phyloP scores from a whole-genome alignment of 2,113 vertebrate species.

The Halcyon malimbica region DNA sequence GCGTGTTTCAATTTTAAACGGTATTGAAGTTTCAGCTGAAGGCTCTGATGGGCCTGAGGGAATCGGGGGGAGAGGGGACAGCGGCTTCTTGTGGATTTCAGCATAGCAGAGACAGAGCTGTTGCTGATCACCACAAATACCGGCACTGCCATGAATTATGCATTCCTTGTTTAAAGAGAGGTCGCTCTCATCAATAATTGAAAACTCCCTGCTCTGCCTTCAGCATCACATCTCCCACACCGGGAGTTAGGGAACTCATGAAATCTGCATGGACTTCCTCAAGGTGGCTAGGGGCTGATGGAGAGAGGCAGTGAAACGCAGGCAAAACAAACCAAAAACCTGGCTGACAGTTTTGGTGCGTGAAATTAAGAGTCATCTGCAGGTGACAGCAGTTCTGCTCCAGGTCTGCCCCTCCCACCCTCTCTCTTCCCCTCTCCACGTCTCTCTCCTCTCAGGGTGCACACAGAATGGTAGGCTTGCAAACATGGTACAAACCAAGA shows the following conservation, averaged over 20 bases:
- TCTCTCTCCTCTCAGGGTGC: not conserved
- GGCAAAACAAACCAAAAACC: not conserved
- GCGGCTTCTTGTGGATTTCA: constrained; percentile 27
- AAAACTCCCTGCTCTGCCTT: constrained; percentile 67
- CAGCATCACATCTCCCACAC: constrained; percentile 53
- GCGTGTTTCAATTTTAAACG: not conserved
- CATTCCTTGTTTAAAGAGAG: constrained; percentile 73
- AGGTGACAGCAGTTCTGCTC: not conserved
- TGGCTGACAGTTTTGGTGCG: not conserved
- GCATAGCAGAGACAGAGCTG: constrained; percentile 23
- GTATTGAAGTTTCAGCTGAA: not conserved
- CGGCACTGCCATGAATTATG: constrained; percentile 67
- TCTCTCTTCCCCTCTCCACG: not conserved
- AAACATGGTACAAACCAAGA: not conserved
- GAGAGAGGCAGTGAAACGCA: not conserved
- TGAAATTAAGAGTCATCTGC: not conserved
- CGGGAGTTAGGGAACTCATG: constrained; percentile 42
- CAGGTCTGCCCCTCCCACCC: not conserved
- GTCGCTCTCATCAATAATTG: constrained; percentile 76
- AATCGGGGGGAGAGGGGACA: not conserved
- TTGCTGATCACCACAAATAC: constrained; percentile 58
- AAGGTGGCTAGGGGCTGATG: constrained; percentile 20
- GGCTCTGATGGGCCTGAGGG: not conserved
- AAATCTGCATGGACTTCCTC: constrained; percentile 70
- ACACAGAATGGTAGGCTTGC: not conserved